Base-by-base conservation (phyloP, 2,888 invertebrate genomes). In the Cerceris rybyensis region DNA sequence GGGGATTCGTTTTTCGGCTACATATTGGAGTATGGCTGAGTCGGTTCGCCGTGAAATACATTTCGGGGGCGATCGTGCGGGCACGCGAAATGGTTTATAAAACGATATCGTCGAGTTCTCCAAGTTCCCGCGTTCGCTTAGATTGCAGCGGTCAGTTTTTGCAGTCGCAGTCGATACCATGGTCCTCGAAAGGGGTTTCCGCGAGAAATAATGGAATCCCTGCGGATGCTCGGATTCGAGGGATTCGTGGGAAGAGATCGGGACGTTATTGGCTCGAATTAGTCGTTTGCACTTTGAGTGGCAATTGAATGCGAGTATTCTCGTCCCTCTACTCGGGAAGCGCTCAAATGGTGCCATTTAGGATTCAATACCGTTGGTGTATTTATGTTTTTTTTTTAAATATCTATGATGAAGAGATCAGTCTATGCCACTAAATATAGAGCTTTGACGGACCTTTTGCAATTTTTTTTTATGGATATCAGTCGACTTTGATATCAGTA, bases 91-190 rank as follows among this genome's bases (percentile, higher is more conserved):
- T 61, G 68, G 65, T 60, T 74, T 69, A 69, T 50, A 64, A 65
- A 74, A 67, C 67, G 66, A 70, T 78, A 69, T 54, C 43, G 65
- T 67, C 46, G 58, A 52, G 66, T 67, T 39, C 57, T 41, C 61
- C 43, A 14, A 75, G 39, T 66, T 43, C 46, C 46, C 28, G 41
- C 39, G 14, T 16, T 7, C 28, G 11, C 8, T 8, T 42, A 16
- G 65, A 61, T 75, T 65, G 52, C n/a, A 63, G 41, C 16, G 68
- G 14, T 50, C 39, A 43, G 61, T 75, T 63, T 67, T 8, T 66
- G 14, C 73, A 58, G 28, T 28, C 28, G 28, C 61, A 54, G 28
- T 67, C 75, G 75, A 75, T 75, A 75, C 42, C 60, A 46, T 16
- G 46, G 9, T 42, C 50, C 64, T 43, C 42, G 16, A n/a, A 28